Conservation (phyloP, 2,797 vertebrate species). For the Amazonetta brasiliensis region DNA sequence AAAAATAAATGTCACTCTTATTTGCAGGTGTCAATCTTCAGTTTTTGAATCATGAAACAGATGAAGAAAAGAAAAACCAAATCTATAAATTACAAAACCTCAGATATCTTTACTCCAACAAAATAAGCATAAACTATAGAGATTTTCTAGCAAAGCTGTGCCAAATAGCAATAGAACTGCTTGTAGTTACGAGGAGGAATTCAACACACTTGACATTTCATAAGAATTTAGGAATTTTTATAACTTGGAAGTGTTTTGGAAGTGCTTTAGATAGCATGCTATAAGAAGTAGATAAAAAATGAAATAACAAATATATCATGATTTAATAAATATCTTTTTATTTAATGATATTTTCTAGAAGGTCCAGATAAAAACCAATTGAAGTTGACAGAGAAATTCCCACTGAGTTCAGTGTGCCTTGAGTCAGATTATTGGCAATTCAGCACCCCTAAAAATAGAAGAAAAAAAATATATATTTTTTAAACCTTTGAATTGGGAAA, state of each 20-base stretch:
- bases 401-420: background rate
- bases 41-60: background rate
- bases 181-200: background rate
- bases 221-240: constrained; percentile 20
- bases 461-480: background rate
- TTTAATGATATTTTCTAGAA: background rate
- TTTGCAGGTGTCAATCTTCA: background rate
- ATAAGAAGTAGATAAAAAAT: background rate
- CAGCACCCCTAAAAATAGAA: background rate
- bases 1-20: background rate
- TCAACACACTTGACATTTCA: background rate
- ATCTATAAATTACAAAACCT: background rate
- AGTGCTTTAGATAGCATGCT: background rate
- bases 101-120: background rate
- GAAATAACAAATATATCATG: background rate
- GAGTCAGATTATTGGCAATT: background rate
- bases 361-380: background rate
- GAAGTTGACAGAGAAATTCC: background rate
- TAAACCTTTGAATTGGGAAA: background rate
- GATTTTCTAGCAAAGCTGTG: background rate
- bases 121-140: constrained; percentile 2
- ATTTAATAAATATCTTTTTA: background rate
- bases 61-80: background rate
- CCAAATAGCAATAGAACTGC: background rate
- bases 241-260: constrained; percentile 3